Evolutionary conservation across 1,140 invertebrate species (phyloP), one percentile per base, ranked within the genome.

Genomic region (Zaprionus capensis): DNA sequence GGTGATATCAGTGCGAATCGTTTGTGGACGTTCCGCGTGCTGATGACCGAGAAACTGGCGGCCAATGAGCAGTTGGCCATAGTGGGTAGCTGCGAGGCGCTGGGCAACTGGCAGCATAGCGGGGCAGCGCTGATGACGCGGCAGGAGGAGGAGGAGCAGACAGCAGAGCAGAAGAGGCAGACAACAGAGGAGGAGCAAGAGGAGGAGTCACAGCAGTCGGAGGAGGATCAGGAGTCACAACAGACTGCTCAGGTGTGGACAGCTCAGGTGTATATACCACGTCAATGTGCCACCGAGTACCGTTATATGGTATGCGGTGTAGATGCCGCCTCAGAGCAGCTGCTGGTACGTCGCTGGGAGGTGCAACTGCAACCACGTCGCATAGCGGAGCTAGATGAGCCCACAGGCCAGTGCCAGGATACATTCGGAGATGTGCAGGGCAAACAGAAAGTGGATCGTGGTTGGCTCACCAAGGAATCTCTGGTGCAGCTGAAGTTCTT

Each of bases 401-500:
- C 76, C 28, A 78, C 49, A 74, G 83, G 68, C 55, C 88, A 56
- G 76, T 72, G 41, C 11, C 80, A 91, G 3, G 94, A 95, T 31
- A 94, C 93, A 34, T 97, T 96, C 93, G 96, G 97, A 17, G 73
- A 66, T 14, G 24, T 75, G 0, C 94, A 94, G 73, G 94, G 94
- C 20, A 93, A 93, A 44, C 93, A 94, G 31, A 95, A 94, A 76
- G 93, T 97, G 12, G 96, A 97, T 82, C 94, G 95, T 59, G 98
- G 98, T 1, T 99, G 98, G 98, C 93, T 99, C 1, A 98, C 96
- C 26, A 94, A 95, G 68, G 97, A 98, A 92, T 96, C 96, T 34
- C 94, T 97, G 58, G 94, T 99, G 56, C 97, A 99, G 92, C 95
- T 99, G 55, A 97, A 98, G 92, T 94, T 98, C 82, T 96, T 96